phyloP scores from a whole-genome alignment of 1,140 invertebrate genomes.

The Ostrea denselamellosa region DNA sequence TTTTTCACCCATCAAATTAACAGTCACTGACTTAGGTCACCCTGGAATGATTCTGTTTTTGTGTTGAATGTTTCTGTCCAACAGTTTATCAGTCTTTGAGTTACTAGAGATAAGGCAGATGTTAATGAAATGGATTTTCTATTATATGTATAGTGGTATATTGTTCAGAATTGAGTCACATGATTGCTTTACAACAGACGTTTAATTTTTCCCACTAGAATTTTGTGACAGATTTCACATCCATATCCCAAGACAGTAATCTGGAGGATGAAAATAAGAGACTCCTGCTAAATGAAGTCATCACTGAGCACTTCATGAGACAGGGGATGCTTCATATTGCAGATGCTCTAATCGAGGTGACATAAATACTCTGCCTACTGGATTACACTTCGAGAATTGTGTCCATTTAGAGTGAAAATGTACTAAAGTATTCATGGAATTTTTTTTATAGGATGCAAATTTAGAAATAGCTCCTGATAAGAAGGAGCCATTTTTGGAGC shows the following conservation, averaged over 20 bases:
- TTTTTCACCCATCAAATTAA: no score
- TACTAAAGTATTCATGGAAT: background rate
- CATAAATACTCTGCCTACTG: background rate
- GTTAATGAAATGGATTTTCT: no score
- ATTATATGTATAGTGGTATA: no score
- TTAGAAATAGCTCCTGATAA: slow-evolving; percentile 85
- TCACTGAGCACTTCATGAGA: slow-evolving; percentile 96
- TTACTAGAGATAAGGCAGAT: no score
- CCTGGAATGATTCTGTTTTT: no score
- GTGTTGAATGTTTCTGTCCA: no score
- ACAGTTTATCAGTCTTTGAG: no score
- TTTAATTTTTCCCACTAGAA: slow-evolving; percentile 82
- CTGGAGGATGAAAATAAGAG: slow-evolving; percentile 89
- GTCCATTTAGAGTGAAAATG: background rate
- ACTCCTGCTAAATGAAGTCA: slow-evolving; percentile 93
- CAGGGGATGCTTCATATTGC: slow-evolving; percentile 95
- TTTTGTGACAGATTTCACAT: slow-evolving; percentile 94
- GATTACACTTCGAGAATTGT: background rate
- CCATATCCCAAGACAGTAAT: slow-evolving; percentile 91
- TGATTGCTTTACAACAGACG: no score
- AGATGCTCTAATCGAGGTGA: slow-evolving; percentile 84
- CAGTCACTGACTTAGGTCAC: no score
- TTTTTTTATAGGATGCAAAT: slow-evolving; percentile 84
- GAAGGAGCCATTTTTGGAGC: slow-evolving; percentile 90
- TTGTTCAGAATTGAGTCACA: no score